phyloP scores from a whole-genome alignment of 1,140 invertebrate genomes.

The Pseudomyrmex cubaensis region DNA sequence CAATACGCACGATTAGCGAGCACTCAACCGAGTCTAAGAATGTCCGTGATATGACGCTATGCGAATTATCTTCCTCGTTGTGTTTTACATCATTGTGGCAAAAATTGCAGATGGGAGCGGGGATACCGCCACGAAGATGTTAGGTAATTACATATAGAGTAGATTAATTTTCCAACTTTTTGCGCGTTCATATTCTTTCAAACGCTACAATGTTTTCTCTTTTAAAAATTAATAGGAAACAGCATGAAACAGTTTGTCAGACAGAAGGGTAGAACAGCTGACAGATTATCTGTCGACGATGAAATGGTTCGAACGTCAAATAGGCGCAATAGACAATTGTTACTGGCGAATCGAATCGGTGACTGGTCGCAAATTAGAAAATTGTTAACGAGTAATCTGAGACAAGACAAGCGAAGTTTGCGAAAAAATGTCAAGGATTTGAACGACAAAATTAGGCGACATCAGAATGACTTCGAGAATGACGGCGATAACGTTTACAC shows the following conservation, averaged over 20 bases:
- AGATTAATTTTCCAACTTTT: background rate
- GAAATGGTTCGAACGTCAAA: background rate
- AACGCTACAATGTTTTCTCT: background rate
- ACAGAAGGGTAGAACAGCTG: background rate
- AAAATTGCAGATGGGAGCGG: slow-evolving; percentile 7
- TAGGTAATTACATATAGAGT: slow-evolving; percentile 26
- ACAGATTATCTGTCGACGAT: slow-evolving; percentile 7
- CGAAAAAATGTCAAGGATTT: slow-evolving; percentile 1
- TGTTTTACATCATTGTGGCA: slow-evolving; percentile 38
- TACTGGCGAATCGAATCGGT: background rate
- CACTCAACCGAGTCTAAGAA: slow-evolving; percentile 21
- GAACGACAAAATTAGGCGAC: background rate
- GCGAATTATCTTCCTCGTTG: slow-evolving; percentile 43
- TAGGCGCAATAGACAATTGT: background rate
- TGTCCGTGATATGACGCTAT: slow-evolving; percentile 56
- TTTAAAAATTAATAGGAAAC: background rate
- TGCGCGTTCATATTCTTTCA: background rate
- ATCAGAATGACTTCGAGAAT: background rate
- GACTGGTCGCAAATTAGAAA: background rate
- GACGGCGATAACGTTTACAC: background rate
- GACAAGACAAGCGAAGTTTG: background rate
- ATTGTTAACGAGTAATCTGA: background rate
- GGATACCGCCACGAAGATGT: background rate
- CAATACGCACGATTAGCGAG: background rate
- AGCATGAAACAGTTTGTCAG: background rate